Evolutionary conservation across 2,797 vertebrate genomes (phyloP), one percentile per base, ranked within the genome.

Genomic region (Picus viridis): DNA sequence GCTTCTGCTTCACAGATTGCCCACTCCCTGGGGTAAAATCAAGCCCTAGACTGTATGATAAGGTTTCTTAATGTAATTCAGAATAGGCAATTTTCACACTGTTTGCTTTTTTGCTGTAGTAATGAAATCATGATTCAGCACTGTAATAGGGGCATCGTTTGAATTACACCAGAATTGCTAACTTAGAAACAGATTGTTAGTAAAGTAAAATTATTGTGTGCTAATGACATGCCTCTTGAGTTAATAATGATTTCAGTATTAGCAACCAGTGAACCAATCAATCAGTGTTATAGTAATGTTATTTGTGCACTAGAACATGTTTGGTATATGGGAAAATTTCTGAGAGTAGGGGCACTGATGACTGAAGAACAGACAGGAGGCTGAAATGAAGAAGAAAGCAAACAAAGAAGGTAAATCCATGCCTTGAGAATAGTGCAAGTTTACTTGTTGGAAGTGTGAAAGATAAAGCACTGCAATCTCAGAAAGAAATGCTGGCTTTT

Each of bases 61-160:
- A 95, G 88, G 29, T 12, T 90, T 92, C 62, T 51, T 96, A 91
- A 95, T 75, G 71, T 86, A 72, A 94, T 90, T 95, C 69, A 94
- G 90, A 96, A 86, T 63, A 84, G 94, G 39, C 41, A 93, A n/a
- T 94, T 95, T 97, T 96, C 68, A 71, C 96, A 88, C 94, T 96
- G 93, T 92, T 96, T 77, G 29, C 39, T 97, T 97, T 92, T 83
- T 94, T 82, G 30, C 68, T 91, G 19, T 79, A 94, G 94, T 96
- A 95, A 83, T 97, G 91, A 94, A 97, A 95, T 95, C 54, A 89
- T 39, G 83, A 82, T 95, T 96, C 57, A 58, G 75, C 51, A 49
- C 64, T 74, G 26, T 92, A 91, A 90, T 89, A 49, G 84, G 74
- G 75, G 78, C 84, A 92, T 94, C 74, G 78, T 80, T 91, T 97